Conservation (phyloP, 2,113 vertebrate species). For the Amazona guildingii region DNA sequence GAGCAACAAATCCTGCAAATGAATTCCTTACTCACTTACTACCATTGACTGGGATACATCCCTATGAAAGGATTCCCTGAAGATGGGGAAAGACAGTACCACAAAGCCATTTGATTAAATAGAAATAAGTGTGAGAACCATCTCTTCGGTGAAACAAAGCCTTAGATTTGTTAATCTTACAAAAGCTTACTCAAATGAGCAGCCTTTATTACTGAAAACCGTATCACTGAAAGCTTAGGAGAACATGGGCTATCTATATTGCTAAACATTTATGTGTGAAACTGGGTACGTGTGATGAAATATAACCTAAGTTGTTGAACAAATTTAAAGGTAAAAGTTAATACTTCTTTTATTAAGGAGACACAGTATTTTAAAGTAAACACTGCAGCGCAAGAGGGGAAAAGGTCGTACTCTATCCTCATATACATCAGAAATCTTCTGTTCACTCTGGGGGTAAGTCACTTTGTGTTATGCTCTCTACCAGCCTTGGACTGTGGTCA, state of each 20-base stretch:
- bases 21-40: neutral
- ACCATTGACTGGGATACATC: neutral
- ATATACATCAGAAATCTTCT: neutral
- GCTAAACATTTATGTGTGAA: neutral
- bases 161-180: neutral
- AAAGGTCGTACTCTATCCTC: neutral
- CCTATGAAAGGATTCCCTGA: neutral
- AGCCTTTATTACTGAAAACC: neutral
- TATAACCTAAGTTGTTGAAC: neutral
- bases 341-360: neutral
- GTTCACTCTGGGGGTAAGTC: neutral
- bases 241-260: neutral
- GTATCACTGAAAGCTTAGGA: neutral
- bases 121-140: neutral
- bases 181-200: neutral
- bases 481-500: constrained; percentile 27
- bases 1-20: neutral
- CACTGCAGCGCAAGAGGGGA: neutral
- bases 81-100: neutral
- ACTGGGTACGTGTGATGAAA: neutral
- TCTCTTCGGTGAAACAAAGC: neutral
- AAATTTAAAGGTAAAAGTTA: neutral
- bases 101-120: neutral
- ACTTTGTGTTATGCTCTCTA: neutral
- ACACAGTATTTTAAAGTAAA: neutral